phyloP scores from a whole-genome alignment of 1,140 invertebrate species.

The Cotesia chilonis region DNA sequence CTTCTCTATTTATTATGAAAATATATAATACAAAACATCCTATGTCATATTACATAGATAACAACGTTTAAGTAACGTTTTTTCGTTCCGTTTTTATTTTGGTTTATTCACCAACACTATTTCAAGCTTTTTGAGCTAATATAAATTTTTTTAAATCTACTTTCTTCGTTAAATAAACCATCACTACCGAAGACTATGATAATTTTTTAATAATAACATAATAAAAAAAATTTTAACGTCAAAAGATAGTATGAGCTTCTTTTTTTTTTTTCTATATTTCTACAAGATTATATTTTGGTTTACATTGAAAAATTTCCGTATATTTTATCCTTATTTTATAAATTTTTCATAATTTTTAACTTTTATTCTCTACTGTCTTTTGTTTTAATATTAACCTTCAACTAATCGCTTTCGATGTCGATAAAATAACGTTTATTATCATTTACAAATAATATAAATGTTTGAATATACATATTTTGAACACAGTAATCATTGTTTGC shows the following conservation, averaged over 20 bases:
- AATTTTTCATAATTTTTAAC: conserved; percentile 31
- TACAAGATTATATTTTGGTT: no score
- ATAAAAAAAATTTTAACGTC: background rate
- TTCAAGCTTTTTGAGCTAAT: conserved; percentile 57
- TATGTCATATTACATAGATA: conserved; percentile 72
- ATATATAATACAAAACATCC: conserved; percentile 74
- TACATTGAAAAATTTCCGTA: no score
- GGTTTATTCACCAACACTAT: conserved; percentile 62
- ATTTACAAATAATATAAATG: conserved; percentile 65
- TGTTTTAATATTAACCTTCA: conserved; percentile 40
- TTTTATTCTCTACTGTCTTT: background rate
- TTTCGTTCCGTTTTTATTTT: conserved; percentile 51
- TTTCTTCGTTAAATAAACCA: conserved; percentile 31
- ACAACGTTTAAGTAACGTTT: conserved; percentile 66
- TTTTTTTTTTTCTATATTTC: no score
- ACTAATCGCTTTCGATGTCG: conserved; percentile 40
- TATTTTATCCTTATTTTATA: conserved; percentile 19
- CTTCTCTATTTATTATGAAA: conserved; percentile 75
- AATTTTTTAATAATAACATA: background rate
- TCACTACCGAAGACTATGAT: background rate
- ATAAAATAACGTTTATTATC: conserved; percentile 65
- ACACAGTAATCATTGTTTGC: no score
- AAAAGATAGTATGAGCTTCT: no score
- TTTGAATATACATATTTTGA: conserved; percentile 58
- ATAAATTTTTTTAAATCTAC: conserved; percentile 51